Conservation (phyloP, 1,140 invertebrate genomes). For the Cydia fagiglandana region DNA sequence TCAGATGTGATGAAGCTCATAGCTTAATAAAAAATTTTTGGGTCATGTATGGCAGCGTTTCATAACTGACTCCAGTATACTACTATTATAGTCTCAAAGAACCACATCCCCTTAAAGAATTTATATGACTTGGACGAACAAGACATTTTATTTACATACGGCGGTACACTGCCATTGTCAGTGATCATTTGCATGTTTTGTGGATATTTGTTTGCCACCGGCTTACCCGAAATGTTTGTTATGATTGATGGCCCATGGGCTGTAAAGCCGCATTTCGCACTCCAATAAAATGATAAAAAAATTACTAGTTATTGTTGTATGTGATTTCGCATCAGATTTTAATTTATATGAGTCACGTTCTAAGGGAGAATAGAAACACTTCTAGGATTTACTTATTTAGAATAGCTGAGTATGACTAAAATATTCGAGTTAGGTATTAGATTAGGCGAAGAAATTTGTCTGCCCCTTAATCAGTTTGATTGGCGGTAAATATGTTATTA, state of each 20-base stretch:
- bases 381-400: too few relatives aligned
- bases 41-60: too few relatives aligned
- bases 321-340: not conserved
- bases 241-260: constrained; percentile 60
- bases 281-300: constrained; percentile 45
- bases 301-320: not conserved
- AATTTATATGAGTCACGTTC: not conserved
- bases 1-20: too few relatives aligned
- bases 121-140: not conserved
- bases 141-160: constrained; percentile 11
- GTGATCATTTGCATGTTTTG: constrained; percentile 28
- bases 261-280: constrained; percentile 55
- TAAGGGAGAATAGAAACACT: too few relatives aligned
- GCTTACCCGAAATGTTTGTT: constrained; percentile 58
- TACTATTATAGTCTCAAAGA: too few relatives aligned
- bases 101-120: not conserved
- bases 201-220: constrained; percentile 59
- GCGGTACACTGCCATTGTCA: not conserved
- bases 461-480: too few relatives aligned
- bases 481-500: too few relatives aligned
- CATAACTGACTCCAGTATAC: too few relatives aligned
- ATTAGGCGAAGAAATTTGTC: too few relatives aligned
- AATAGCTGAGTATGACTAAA: too few relatives aligned
- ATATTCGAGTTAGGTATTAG: too few relatives aligned
- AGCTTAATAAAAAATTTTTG: too few relatives aligned